Percentiles rank a stretch among this genome's conserved stretches.
phyloP scores from a whole-genome alignment of 2,113 vertebrate species.

The Psittacus erithacus region DNA sequence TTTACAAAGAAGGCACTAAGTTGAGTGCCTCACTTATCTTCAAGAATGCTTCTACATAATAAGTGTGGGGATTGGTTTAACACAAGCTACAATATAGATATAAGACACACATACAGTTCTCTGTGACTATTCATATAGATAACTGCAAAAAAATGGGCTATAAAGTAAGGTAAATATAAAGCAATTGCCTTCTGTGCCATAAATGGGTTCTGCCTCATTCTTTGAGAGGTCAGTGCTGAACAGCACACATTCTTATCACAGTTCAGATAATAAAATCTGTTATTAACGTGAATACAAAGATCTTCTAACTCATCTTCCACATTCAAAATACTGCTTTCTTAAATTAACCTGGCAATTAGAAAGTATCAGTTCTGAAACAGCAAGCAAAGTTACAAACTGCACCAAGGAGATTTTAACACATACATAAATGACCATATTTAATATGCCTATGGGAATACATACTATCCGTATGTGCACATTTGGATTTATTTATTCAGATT shows the following conservation, averaged over 20 bases:
- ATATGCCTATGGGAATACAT: background rate
- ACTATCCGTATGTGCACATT: background rate
- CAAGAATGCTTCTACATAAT: constrained; percentile 45
- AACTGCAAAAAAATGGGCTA: constrained; percentile 42
- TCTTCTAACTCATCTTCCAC: background rate
- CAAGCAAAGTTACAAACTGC: background rate
- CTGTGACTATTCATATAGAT: constrained; percentile 21
- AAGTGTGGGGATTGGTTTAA: constrained; percentile 40
- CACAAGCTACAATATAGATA: constrained; percentile 41
- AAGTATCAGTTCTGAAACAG: background rate
- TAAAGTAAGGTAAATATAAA: constrained; percentile 49
- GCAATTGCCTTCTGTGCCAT: constrained; percentile 25
- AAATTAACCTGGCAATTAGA: background rate
- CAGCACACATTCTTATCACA: background rate
- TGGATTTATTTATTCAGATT: background rate
- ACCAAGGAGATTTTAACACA: background rate
- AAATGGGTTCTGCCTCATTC: constrained; percentile 34
- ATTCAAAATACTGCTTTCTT: background rate
- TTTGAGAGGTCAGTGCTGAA: constrained; percentile 20
- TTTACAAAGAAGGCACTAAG: constrained; percentile 67
- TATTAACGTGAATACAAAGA: background rate
- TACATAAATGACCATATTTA: background rate
- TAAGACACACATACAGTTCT: constrained; percentile 16
- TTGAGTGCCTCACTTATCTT: constrained; percentile 66
- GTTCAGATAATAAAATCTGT: constrained; percentile 33